Evolutionary conservation across 1,140 invertebrate genomes (phyloP).

Genomic region (Zaprionus nigranus): DNA sequence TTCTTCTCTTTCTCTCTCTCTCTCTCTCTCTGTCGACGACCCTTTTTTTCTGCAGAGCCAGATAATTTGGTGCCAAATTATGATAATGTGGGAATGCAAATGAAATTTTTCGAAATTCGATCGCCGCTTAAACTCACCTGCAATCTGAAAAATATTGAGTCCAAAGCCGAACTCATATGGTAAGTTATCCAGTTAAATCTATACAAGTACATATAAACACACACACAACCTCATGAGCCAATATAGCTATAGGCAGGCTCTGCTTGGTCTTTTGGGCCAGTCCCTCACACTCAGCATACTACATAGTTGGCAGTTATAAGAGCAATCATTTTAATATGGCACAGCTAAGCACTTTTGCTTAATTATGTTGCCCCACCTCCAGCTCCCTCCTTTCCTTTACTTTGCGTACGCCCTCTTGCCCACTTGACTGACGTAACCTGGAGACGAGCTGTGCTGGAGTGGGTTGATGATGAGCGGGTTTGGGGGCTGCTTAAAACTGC

Average conservation of each 20-base stretch:
- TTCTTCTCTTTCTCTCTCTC: constrained; percentile 30
- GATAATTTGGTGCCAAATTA: constrained; percentile 84
- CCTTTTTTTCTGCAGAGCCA: constrained; percentile 59
- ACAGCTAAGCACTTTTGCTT: constrained; percentile 81
- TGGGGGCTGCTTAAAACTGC: constrained; percentile 55
- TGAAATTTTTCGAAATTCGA: constrained; percentile 84
- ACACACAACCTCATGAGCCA: not conserved
- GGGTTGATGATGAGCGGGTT: not conserved
- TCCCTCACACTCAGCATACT: constrained; percentile 15
- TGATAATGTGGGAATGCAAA: constrained; percentile 76
- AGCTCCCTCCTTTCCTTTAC: not conserved
- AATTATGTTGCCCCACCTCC: constrained; percentile 70
- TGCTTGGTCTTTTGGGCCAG: not conserved
- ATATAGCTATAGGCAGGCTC: not conserved
- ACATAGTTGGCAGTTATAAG: constrained; percentile 73
- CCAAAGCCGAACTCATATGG: constrained; percentile 68
- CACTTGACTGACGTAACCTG: constrained; percentile 74
- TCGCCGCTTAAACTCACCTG: constrained; percentile 82
- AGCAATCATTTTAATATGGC: constrained; percentile 81
- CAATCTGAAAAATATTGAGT: constrained; percentile 59
- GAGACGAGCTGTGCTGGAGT: constrained; percentile 26
- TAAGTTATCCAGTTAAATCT: constrained; percentile 41
- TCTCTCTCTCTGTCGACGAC: not conserved
- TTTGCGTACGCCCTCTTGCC: constrained; percentile 15
- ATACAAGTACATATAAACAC: not conserved